These are phyloP conservation scores for Scolopax mira DNA, from an alignment of 2,113 vertebrate genomes.

Conservation along the genomic window DNA sequence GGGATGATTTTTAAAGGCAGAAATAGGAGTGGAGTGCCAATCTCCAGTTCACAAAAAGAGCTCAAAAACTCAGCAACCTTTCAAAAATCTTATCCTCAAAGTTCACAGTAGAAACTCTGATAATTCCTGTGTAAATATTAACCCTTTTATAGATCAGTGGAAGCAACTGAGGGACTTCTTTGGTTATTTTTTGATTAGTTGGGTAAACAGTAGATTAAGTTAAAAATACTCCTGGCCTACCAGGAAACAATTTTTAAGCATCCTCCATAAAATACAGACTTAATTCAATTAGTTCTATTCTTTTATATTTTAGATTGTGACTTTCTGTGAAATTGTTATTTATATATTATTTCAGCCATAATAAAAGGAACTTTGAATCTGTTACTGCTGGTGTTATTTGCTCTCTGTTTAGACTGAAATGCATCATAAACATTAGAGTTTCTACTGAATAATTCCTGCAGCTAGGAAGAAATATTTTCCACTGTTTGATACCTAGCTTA, in stretches of 20 bases:
- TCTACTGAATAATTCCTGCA: neutral
- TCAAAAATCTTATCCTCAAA: neutral
- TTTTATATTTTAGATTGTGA: neutral
- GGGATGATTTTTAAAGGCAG: neutral
- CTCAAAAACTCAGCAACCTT: neutral
- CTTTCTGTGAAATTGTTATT: neutral
- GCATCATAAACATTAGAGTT: neutral
- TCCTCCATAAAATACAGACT: neutral
- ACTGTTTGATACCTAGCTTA: neutral
- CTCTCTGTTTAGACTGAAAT: neutral
- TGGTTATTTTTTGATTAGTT: neutral
- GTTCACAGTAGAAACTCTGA: neutral
- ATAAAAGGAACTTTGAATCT: neutral
- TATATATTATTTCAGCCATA: neutral
- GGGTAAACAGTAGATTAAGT: neutral
- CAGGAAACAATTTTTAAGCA: neutral
- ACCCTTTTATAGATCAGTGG: neutral
- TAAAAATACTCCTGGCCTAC: neutral
- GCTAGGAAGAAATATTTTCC: neutral
- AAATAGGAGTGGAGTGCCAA: neutral
- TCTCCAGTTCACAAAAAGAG: neutral
- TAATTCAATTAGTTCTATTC: neutral
- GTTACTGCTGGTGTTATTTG: neutral
- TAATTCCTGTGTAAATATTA: neutral
- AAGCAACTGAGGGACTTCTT: neutral